Conservation (phyloP, 2,888 invertebrate genomes). For the Chrysodeixis includens region DNA sequence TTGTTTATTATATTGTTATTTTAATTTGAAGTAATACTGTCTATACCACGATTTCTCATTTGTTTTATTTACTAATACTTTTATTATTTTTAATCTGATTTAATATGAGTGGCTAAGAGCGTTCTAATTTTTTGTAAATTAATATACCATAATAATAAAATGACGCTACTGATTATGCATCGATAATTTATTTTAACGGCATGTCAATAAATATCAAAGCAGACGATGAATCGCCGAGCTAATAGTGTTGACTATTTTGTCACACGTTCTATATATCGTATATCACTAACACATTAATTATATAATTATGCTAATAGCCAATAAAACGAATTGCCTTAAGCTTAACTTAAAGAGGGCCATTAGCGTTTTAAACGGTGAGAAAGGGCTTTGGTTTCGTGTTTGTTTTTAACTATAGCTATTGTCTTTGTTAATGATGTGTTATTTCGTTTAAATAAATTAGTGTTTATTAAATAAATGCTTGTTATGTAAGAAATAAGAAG, state of each 20-base stretch:
- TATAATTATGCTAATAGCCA: background rate
- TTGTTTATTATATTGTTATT: too few species aligned
- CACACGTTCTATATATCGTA: conserved; percentile 6
- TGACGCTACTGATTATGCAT: background rate
- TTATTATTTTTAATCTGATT: too few species aligned
- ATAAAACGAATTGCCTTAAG: background rate
- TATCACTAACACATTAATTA: conserved; percentile 1
- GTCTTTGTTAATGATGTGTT: background rate
- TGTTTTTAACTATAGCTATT: background rate
- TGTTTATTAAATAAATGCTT: too few species aligned
- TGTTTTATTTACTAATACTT: too few species aligned
- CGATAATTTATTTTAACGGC: conserved; percentile 12
- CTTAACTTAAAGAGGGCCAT: conserved; percentile 1
- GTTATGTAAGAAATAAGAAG: too few species aligned
- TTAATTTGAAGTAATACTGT: too few species aligned
- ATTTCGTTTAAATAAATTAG: background rate
- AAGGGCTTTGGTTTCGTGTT: conserved; percentile 1
- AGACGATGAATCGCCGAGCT: conserved; percentile 1
- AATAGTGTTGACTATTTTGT: conserved; percentile 10
- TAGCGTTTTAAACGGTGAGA: background rate
- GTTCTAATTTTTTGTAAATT: too few species aligned
- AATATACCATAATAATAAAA: conserved; percentile 11
- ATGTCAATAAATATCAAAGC: background rate
- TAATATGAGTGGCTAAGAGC: too few species aligned
- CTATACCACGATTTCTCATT: too few species aligned